Percentiles rank a stretch among this genome's conserved stretches.
These are phyloP conservation scores for Nymphalis polychloros DNA, from an alignment of 2,888 invertebrate genomes.

Conservation along the genomic window DNA sequence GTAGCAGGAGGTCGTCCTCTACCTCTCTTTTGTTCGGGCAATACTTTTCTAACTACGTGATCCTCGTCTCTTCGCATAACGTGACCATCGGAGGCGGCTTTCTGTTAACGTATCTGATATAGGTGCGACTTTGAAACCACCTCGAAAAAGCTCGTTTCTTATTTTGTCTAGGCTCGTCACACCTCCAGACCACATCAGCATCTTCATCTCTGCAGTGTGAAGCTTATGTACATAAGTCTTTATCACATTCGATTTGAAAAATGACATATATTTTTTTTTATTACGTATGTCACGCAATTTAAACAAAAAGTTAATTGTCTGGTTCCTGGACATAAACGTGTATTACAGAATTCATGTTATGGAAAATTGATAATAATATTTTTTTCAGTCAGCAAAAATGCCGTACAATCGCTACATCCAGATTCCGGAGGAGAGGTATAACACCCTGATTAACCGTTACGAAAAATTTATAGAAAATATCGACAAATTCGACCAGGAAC, in stretches of 20 bases:
- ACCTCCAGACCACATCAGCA: constrained; percentile 5
- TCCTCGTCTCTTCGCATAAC: no score
- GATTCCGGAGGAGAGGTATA: constrained; percentile 43
- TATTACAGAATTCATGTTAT: background rate
- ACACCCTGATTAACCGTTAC: constrained; percentile 41
- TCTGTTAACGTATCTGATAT: no score
- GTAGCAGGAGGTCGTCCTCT: no score
- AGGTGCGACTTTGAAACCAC: constrained; percentile 3
- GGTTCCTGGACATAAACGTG: background rate
- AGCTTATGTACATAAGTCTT: constrained; percentile 10
- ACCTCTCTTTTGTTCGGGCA: no score
- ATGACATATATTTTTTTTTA: no score
- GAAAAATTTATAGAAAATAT: constrained; percentile 41
- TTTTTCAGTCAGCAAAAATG: constrained; percentile 31
- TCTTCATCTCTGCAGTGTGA: constrained; percentile 6
- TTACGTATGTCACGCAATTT: no score
- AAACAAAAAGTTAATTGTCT: no score
- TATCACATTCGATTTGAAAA: background rate
- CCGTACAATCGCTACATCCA: constrained; percentile 35
- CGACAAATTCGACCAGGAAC: constrained; percentile 38
- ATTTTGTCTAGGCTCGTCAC: background rate
- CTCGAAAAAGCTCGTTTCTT: background rate
- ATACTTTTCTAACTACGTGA: no score
- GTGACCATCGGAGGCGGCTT: no score
- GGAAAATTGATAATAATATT: background rate